A percentile compares a stretch with the other conserved stretches of the same genome.
These are phyloP conservation scores for Xanthorhoe designata DNA, from an alignment of 2,888 invertebrate species.

Conservation along the genomic window DNA sequence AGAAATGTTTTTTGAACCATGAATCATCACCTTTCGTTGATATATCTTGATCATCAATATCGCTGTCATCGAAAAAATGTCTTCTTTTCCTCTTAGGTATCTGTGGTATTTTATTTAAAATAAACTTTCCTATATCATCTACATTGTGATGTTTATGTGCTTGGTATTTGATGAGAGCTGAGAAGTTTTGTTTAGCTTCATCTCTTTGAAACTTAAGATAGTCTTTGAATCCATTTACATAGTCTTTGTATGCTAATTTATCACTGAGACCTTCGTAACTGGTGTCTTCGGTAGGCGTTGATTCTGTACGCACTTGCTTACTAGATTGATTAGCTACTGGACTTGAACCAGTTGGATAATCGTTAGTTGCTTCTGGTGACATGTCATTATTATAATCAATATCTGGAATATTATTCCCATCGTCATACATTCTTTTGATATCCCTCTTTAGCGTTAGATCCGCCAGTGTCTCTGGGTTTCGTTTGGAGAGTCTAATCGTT, in stretches of 20 bases:
- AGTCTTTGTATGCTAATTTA: conserved; percentile 69
- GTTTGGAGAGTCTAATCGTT: conserved; percentile 41
- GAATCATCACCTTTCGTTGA: conserved; percentile 71
- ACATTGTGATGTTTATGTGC: conserved; percentile 76
- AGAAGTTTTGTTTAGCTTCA: conserved; percentile 63
- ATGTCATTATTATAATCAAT: conserved; percentile 37
- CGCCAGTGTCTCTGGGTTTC: conserved; percentile 48
- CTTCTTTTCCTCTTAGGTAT: conserved; percentile 50
- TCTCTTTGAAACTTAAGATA: conserved; percentile 72
- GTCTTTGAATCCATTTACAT: conserved; percentile 72
- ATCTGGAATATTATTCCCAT: conserved; percentile 48
- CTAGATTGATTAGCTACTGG: not conserved
- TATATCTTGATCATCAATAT: conserved; percentile 66
- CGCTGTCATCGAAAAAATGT: conserved; percentile 60
- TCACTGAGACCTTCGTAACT: conserved; percentile 60
- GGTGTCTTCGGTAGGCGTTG: conserved; percentile 44
- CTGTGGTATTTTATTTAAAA: conserved; percentile 68
- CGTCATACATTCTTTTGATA: conserved; percentile 48
- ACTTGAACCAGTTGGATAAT: conserved; percentile 7
- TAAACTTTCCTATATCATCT: conserved; percentile 77
- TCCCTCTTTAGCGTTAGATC: conserved; percentile 41
- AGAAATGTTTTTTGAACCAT: conserved; percentile 75
- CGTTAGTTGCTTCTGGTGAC: conserved; percentile 9
- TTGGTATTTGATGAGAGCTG: conserved; percentile 69
- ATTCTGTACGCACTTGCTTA: conserved; percentile 5